Evolutionary conservation across 1,140 invertebrate genomes (phyloP).

Genomic region (Lysiphlebus fabarum): DNA sequence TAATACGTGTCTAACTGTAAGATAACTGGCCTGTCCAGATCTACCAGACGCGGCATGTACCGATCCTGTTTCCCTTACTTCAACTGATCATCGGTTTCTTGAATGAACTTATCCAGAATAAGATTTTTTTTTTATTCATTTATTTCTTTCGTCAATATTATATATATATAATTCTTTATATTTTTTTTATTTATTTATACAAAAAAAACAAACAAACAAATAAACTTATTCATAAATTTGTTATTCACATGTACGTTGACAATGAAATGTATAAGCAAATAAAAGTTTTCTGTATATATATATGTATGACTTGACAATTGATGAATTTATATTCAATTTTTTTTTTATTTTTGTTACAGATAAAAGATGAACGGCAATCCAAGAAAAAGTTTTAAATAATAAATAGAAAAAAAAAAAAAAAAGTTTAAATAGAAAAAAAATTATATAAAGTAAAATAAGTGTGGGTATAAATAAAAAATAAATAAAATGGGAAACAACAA

Average conservation of each 20-base stretch:
- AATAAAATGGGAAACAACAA: slow-evolving; percentile 42
- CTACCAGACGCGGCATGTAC: slow-evolving; percentile 19
- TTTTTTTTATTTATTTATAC: neutral
- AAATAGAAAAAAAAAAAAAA: neutral
- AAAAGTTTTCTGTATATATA: no score
- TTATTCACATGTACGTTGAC: no score
- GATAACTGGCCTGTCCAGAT: slow-evolving; percentile 37
- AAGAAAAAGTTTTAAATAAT: no score
- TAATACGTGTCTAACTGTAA: slow-evolving; percentile 40
- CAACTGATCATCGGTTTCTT: neutral
- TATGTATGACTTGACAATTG: no score
- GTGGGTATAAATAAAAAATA: slow-evolving; percentile 1
- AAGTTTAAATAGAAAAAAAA: slow-evolving; percentile 15
- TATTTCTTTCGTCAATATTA: neutral
- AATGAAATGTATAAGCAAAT: no score
- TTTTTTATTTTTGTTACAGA: no score
- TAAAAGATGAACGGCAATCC: no score
- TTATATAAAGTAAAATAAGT: no score
- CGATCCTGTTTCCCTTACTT: slow-evolving; percentile 9
- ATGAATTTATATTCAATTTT: no score
- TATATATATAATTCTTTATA: neutral
- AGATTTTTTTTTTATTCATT: neutral
- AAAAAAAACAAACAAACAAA: neutral
- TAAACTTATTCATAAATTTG: no score
- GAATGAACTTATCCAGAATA: slow-evolving; percentile 10